A percentile compares a stretch with the other conserved stretches of the same genome.
Evolutionary conservation across 2,113 vertebrate genomes (phyloP).

Genomic region (Lathamus discolor): DNA sequence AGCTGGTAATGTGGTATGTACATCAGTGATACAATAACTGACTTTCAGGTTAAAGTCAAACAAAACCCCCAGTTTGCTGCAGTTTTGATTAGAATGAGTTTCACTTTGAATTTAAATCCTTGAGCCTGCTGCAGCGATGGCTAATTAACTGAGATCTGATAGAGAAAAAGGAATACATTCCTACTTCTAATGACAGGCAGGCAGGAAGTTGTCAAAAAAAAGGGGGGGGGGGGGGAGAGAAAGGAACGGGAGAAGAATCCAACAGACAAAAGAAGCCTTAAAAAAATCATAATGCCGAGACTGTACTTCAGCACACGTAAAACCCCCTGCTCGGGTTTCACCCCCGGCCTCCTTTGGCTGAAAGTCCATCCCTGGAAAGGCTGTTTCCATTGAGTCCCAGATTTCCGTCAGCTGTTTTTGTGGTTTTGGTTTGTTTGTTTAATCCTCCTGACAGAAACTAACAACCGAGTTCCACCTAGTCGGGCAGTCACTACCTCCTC

Average conservation of each 20-base stretch:
- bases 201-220: neutral
- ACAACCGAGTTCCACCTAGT: neutral
- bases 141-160: slow-evolving; percentile 59
- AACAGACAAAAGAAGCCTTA: neutral
- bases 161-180: slow-evolving; percentile 10
- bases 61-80: slow-evolving; percentile 49
- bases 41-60: slow-evolving; percentile 53
- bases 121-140: slow-evolving; percentile 14
- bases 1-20: slow-evolving; percentile 47
- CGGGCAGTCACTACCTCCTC: neutral
- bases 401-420: neutral
- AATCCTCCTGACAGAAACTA: neutral
- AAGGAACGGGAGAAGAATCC: neutral
- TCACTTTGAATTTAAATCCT: slow-evolving; percentile 60
- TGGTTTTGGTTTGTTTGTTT: neutral
- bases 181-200: slow-evolving; percentile 24
- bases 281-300: neutral
- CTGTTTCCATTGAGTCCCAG: neutral
- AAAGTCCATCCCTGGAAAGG: neutral
- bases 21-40: slow-evolving; percentile 45
- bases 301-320: neutral
- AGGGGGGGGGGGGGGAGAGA: accelerated
- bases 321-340: neutral
- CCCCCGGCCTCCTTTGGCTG: neutral
- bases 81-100: slow-evolving; percentile 58